Evolutionary conservation across 2,888 invertebrate genomes (phyloP).

Genomic region (Heliconius erato): DNA sequence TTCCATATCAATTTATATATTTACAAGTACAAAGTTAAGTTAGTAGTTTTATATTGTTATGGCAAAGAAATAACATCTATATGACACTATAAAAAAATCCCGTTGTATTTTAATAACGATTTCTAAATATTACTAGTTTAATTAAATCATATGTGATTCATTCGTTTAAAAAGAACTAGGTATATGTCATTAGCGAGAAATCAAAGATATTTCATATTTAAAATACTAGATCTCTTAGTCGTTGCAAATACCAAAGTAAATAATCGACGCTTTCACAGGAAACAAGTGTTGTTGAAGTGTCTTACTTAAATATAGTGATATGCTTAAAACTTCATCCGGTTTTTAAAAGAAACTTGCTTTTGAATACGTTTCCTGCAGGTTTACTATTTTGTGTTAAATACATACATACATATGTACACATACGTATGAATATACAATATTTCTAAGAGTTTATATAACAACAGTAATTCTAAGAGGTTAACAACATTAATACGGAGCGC

Average conservation of each 20-base stretch:
- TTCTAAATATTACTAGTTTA: not conserved
- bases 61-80: not conserved
- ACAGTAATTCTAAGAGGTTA: too few relatives aligned
- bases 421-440: too few relatives aligned
- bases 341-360: conserved; percentile 28
- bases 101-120: not conserved
- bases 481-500: too few relatives aligned
- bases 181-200: not conserved
- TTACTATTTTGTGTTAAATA: not conserved
- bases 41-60: not conserved
- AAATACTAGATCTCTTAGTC: conserved; percentile 11
- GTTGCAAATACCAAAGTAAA: conserved; percentile 18
- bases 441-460: too few relatives aligned
- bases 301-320: conserved; percentile 55
- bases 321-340: conserved; percentile 37
- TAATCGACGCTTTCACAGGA: conserved; percentile 58
- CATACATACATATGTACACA: too few relatives aligned
- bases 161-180: not conserved
- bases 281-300: conserved; percentile 55
- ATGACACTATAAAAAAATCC: not conserved
- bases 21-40: not conserved
- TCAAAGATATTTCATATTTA: not conserved
- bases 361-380: conserved; percentile 12
- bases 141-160: too few relatives aligned
- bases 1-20: not conserved